Evolutionary conservation across 2,113 vertebrate genomes (phyloP).

Genomic region (Brienomyrus longianalis): DNA sequence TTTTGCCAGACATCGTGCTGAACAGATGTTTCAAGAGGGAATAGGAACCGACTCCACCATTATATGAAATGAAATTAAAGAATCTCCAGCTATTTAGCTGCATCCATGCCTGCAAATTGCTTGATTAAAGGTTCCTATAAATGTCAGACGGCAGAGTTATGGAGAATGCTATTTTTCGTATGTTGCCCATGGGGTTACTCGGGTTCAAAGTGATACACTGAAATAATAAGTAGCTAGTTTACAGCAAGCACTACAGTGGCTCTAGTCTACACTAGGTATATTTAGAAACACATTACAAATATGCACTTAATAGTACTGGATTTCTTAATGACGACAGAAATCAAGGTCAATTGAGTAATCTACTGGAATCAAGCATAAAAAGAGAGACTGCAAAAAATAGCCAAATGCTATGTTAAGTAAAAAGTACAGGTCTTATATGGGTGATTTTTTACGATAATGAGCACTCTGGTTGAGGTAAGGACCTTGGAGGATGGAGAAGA

Average conservation of each 20-base stretch:
- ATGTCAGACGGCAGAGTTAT: slow-evolving; percentile 29
- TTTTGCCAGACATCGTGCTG: background rate
- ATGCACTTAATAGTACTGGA: background rate
- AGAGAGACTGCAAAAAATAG: background rate
- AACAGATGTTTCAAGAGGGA: slow-evolving; percentile 14
- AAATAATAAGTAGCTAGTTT: background rate
- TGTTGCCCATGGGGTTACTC: slow-evolving; percentile 16
- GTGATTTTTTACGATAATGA: background rate
- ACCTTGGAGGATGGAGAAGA: background rate
- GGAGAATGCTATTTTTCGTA: slow-evolving; percentile 29
- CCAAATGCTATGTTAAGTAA: background rate
- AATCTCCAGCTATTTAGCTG: slow-evolving; percentile 22
- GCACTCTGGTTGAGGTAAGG: background rate
- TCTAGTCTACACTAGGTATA: background rate
- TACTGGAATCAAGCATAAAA: background rate
- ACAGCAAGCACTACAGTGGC: background rate
- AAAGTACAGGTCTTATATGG: background rate
- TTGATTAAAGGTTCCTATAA: slow-evolving; percentile 35
- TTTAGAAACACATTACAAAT: slow-evolving; percentile 2
- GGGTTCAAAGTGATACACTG: slow-evolving; percentile 7
- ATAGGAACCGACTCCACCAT: background rate
- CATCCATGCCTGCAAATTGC: slow-evolving; percentile 16
- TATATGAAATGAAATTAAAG: slow-evolving; percentile 22
- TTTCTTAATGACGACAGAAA: background rate
- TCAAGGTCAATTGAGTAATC: background rate